These are phyloP conservation scores for Microtus pennsylvanicus DNA, from an alignment of 2,113 vertebrate species.

Conservation along the genomic window DNA sequence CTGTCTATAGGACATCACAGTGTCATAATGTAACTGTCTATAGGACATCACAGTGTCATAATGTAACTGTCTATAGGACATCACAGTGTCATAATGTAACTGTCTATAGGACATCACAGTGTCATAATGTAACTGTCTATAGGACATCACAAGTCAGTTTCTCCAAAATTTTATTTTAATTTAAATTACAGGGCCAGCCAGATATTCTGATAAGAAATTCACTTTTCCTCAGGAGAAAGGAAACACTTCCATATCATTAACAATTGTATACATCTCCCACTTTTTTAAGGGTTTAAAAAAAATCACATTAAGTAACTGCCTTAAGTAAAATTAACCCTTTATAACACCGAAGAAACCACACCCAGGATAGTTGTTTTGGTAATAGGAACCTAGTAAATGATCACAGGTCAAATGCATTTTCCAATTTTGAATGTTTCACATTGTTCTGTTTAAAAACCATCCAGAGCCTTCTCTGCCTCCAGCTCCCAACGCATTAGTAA, in stretches of 20 bases:
- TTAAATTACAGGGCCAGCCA: slow-evolving; percentile 93
- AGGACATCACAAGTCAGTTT: slow-evolving; percentile 82
- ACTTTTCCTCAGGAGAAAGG: slow-evolving; percentile 86
- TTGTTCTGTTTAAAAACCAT: slow-evolving; percentile 79
- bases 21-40: background rate
- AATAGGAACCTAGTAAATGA: slow-evolving; percentile 83
- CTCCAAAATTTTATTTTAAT: slow-evolving; percentile 94
- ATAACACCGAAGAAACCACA: slow-evolving; percentile 84
- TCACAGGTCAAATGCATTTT: slow-evolving; percentile 84
- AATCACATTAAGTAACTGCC: slow-evolving; percentile 84
- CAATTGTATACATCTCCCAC: slow-evolving; percentile 85
- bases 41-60: background rate
- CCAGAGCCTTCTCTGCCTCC: slow-evolving; percentile 58
- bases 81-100: background rate
- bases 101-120: background rate
- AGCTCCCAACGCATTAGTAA: slow-evolving; percentile 60
- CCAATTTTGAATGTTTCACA: slow-evolving; percentile 84
- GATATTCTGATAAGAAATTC: slow-evolving; percentile 90
- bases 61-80: background rate
- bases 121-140: background rate
- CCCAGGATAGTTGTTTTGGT: slow-evolving; percentile 83
- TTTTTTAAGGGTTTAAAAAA: slow-evolving; percentile 66
- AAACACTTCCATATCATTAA: slow-evolving; percentile 84
- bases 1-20: background rate
- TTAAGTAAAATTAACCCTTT: slow-evolving; percentile 83